These are phyloP conservation scores for Origma solitaria DNA, from an alignment of 2,113 vertebrate species.

Conservation along the genomic window DNA sequence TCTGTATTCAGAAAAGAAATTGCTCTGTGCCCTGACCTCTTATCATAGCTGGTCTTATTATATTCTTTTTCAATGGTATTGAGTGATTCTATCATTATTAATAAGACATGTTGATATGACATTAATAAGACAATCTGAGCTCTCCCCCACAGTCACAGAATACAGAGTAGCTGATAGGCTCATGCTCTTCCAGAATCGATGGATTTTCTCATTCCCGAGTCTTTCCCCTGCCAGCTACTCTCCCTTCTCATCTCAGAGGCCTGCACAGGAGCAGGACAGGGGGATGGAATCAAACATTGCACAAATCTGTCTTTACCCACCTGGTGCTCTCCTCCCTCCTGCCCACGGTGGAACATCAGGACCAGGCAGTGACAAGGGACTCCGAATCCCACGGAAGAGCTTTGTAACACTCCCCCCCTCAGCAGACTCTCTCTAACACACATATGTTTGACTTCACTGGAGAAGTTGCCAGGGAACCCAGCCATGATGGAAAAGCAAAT, in stretches of 20 bases:
- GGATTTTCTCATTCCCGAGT: neutral
- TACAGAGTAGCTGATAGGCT: neutral
- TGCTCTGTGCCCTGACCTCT: neutral
- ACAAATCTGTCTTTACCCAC: neutral
- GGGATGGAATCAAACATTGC: neutral
- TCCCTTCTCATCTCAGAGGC: neutral
- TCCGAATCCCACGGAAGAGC: rapidly evolving
- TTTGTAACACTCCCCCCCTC: neutral
- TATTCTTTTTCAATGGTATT: neutral
- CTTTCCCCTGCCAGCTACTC: neutral
- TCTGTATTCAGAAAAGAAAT: neutral
- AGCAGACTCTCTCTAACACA: neutral
- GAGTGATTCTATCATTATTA: conserved; percentile 15
- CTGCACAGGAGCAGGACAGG: neutral
- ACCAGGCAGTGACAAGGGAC: neutral
- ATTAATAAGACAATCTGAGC: conserved; percentile 1
- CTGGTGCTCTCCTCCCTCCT: neutral
- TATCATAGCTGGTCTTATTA: neutral
- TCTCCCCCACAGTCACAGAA: neutral
- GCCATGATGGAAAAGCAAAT: neutral
- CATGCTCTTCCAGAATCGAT: neutral
- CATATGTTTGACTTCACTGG: neutral
- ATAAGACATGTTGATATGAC: conserved; percentile 26
- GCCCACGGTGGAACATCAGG: neutral
- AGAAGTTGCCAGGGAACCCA: conserved; percentile 7